These are phyloP conservation scores for Helostoma temminkii DNA, from an alignment of 2,797 vertebrate genomes.

Conservation along the genomic window DNA sequence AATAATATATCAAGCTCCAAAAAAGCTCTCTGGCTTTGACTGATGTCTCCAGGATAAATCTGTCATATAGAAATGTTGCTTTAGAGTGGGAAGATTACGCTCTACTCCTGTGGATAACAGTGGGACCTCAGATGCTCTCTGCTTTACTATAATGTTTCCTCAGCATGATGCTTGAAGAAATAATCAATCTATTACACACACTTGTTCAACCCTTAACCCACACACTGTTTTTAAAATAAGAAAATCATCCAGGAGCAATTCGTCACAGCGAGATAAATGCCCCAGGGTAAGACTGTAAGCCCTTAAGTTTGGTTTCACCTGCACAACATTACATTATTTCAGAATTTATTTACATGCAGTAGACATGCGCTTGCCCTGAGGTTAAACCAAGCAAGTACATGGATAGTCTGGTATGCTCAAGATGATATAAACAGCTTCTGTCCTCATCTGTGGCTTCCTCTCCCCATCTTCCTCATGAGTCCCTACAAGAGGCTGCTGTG, in stretches of 20 bases:
- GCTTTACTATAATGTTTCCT: conserved; percentile 21
- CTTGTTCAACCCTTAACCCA: conserved; percentile 23
- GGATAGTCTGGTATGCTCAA: conserved; percentile 67
- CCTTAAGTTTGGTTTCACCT: conserved; percentile 43
- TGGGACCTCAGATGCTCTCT: conserved; percentile 27
- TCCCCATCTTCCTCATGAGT: conserved; percentile 55
- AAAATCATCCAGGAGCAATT: conserved; percentile 19
- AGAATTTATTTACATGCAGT: conserved; percentile 48
- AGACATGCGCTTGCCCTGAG: conserved; percentile 44
- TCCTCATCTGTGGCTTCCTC: conserved; percentile 77
- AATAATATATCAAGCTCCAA: neutral
- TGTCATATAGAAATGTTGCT: conserved; percentile 12
- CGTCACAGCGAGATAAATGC: neutral
- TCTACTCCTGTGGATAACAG: conserved; percentile 9
- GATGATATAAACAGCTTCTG: conserved; percentile 71
- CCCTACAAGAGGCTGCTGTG: conserved; percentile 38
- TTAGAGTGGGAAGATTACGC: conserved; percentile 13
- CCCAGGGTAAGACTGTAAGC: neutral
- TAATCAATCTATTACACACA: conserved; percentile 15
- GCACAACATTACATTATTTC: conserved; percentile 31
- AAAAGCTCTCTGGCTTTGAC: conserved; percentile 20
- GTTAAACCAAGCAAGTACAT: conserved; percentile 52
- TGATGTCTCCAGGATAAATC: conserved; percentile 4
- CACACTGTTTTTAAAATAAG: conserved; percentile 3
- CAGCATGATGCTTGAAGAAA: conserved; percentile 15